Evolutionary conservation across 1,140 invertebrate species (phyloP), one percentile per base, ranked within the genome.

Genomic region (Zaprionus lachaisei): DNA sequence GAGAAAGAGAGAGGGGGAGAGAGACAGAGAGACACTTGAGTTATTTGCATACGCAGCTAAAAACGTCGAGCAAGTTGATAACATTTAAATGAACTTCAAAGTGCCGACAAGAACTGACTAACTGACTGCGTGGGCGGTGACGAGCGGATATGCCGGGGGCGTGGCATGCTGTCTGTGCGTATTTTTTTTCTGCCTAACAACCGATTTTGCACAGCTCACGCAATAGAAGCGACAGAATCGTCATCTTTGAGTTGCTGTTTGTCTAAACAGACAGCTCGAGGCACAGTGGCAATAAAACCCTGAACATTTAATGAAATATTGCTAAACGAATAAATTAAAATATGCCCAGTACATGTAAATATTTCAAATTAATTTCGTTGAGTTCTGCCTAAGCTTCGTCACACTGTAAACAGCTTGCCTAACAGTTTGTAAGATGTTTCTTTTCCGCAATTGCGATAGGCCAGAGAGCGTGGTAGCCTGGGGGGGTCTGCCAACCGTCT

Each of bases 41-140:
- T 69, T 76, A 89, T 90, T 89, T 89, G 85, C 85, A 90, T 89
- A 81, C 78, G 81, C 84, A 73, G 84, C 81, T 76, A 79, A 83
- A 77, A 85, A 79, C 71, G 66, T 70, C 71, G 79, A 81, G 84
- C 84, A 91, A 80, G 79, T 82, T 91, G 83, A 80, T 80, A 91
- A 83, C 89, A 91, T 91, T 91, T 89, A 91, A 91, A 91, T 91
- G 87, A 91, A 86, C 81, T 91, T 89, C 84, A 91, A 91, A 91
- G 89, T 91, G 81, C 77, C 80, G 79, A 75, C 81, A 77, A 65
- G 72, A 71, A 31, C 28, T 31, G 55, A 60, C 60, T 65, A 5
- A 54, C 72, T 79, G 64, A 38, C 79, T 72, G 57, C 38, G 44
- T 73, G 51, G 47, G 47, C 20, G 28, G 28, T 31, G 7, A 31